These are phyloP conservation scores for Dinoponera quadriceps DNA, from an alignment of 1,140 invertebrate genomes.

Conservation along the genomic window DNA sequence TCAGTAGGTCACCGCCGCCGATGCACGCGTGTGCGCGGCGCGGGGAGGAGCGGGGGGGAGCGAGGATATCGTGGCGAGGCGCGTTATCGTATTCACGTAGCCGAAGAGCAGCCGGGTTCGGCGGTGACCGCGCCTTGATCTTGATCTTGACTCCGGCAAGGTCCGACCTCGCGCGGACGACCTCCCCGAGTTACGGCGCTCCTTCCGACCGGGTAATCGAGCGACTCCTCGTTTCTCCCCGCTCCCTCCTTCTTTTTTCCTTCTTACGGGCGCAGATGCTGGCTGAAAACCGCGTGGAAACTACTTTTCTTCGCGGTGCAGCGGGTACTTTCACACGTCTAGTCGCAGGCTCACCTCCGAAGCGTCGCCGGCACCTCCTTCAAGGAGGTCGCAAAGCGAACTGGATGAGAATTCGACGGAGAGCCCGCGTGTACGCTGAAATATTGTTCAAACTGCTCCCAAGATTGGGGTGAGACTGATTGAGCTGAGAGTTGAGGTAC, in stretches of 20 bases:
- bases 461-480: too few species aligned
- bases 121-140: conserved; percentile 64
- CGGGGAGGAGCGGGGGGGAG: conserved; percentile 24
- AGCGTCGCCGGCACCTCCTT: not conserved
- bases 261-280: not conserved
- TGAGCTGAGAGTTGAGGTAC: too few species aligned
- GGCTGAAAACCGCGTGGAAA: not conserved
- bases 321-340: not conserved
- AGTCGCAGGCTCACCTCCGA: not conserved
- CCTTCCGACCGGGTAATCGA: not conserved
- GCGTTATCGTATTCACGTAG: conserved; percentile 73
- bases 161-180: conserved; percentile 70
- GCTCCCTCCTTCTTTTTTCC: not conserved
- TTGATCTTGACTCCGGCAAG: conserved; percentile 84
- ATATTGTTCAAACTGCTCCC: too few species aligned
- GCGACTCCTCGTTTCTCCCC: not conserved
- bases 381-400: too few species aligned
- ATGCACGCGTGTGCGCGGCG: conserved; percentile 55
- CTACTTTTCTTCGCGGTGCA: not conserved
- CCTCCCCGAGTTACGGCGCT: not conserved
- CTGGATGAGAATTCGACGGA: too few species aligned
- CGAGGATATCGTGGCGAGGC: conserved; percentile 51
- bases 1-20: conserved; percentile 69
- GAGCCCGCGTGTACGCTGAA: too few species aligned
- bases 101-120: conserved; percentile 47